Base-by-base conservation (phyloP, 1,140 invertebrate species). In the Cephus cinctus region DNA sequence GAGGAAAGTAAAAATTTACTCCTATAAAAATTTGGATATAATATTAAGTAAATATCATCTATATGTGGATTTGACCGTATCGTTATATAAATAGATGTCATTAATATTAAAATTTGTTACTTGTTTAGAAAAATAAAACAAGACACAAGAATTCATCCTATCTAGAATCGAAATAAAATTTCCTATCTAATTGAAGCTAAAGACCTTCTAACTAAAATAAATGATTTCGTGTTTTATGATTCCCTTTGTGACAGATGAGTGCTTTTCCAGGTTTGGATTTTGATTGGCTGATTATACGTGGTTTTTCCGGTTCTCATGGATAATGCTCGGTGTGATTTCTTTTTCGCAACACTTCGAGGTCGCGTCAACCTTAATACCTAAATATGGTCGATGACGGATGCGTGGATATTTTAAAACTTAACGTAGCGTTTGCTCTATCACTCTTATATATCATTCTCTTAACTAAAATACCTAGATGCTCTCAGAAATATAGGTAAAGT, bases 151-250 rank as follows among this genome's bases (percentile, higher is more conserved):
- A 75, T 71, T 73, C 61, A 57, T 61, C 57, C 70, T 73, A 71
- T 70, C 65, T 74, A 73, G 59, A 65, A 59, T 70, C 51, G 63
- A 73, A 73, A 67, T 71, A 64, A 75, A 67, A 69, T 74, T 73
- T 71, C 53, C 71, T 75, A 75, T 67, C 73, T 74, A 75, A 74
- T 65, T 68, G 50, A 64, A 42, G 63, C 67, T 69, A 72, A 64
- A 68, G 41, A 67, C 50, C 46, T 52, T 65, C 59, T 66, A 71
- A 72, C 59, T 63, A 62, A 71, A 71, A 53, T 42, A 52, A 57
- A 52, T 36, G 45, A 22, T 56, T 45, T 46, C 31, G 27, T 22
- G 16, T 35, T 56, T 45, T 16, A 36, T 60, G 52, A 52, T 53
- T 56, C 42, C 32, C 48, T 52, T 32, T 52, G 41, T 53, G 44